Conservation (phyloP, 2,113 vertebrate genomes). For the Agelaius tricolor region DNA sequence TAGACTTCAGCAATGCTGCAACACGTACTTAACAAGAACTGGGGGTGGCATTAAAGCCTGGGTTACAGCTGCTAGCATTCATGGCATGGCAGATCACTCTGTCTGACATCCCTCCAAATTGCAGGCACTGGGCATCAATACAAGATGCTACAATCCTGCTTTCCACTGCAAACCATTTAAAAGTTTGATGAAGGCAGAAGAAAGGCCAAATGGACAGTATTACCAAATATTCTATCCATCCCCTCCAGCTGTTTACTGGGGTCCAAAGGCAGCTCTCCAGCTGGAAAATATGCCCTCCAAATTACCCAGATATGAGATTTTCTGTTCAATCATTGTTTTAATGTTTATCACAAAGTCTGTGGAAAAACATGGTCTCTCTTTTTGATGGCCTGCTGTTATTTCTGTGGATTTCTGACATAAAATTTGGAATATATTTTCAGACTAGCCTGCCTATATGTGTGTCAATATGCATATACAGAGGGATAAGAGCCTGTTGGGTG, state of each 20-base stretch:
- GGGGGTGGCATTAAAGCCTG: background rate
- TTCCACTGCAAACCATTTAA: background rate
- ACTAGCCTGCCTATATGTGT: background rate
- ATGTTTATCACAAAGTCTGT: background rate
- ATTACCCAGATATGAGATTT: background rate
- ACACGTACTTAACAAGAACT: too few relatives aligned
- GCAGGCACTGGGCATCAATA: background rate
- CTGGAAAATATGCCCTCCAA: slow-evolving; percentile 7
- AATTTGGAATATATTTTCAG: background rate
- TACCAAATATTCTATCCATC: background rate
- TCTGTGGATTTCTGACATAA: background rate
- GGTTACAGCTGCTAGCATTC: background rate
- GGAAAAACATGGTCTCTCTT: background rate
- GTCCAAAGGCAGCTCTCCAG: background rate
- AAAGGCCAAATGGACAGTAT: background rate
- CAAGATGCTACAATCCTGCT: background rate
- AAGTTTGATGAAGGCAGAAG: background rate
- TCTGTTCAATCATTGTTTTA: background rate
- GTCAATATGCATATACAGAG: background rate
- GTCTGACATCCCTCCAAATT: background rate
- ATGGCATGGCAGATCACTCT: background rate
- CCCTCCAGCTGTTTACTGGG: slow-evolving; percentile 32
- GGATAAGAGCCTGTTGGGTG: background rate
- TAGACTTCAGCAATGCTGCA: background rate
- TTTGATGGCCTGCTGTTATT: background rate